Percentiles rank a stretch among this genome's conserved stretches.
These are phyloP conservation scores for Pocota personata DNA, from an alignment of 2,888 invertebrate genomes.

Conservation along the genomic window DNA sequence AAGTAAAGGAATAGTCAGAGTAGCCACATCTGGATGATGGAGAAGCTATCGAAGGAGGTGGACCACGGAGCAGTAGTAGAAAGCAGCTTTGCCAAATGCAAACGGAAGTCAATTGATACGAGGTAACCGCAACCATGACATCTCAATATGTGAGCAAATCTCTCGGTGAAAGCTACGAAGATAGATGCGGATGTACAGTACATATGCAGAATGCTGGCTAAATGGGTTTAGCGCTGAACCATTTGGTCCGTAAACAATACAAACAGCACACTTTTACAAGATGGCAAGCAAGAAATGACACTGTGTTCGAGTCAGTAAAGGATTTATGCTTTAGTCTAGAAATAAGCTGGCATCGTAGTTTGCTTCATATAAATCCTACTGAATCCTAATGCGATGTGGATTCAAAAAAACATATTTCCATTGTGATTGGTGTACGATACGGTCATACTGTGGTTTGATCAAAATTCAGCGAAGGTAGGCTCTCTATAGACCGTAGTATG, in stretches of 20 bases:
- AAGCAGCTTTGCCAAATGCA: conserved; percentile 67
- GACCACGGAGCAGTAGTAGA: conserved; percentile 14
- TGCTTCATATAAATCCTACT: background rate
- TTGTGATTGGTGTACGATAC: no score
- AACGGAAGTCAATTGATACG: conserved; percentile 69
- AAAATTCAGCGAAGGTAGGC: no score
- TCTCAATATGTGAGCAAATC: conserved; percentile 64
- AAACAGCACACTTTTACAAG: conserved; percentile 32
- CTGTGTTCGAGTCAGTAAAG: background rate
- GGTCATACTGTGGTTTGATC: no score
- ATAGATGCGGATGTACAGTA: conserved; percentile 5
- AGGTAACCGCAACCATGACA: conserved; percentile 67
- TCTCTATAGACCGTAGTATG: no score
- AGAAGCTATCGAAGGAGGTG: background rate
- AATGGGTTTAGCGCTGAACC: conserved; percentile 7
- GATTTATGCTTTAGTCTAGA: background rate
- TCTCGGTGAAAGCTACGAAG: conserved; percentile 53
- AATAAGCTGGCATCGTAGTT: background rate
- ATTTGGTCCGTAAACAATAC: conserved; percentile 1
- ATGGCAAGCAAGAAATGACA: conserved; percentile 27
- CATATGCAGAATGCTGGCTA: background rate
- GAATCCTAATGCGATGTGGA: background rate
- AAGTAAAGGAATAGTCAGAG: conserved; percentile 23
- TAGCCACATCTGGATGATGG: conserved; percentile 19
- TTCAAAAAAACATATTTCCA: no score